A percentile compares a stretch with the other conserved stretches of the same genome.
phyloP scores from a whole-genome alignment of 2,888 invertebrate genomes.

The Gnatocerus cornutus region DNA sequence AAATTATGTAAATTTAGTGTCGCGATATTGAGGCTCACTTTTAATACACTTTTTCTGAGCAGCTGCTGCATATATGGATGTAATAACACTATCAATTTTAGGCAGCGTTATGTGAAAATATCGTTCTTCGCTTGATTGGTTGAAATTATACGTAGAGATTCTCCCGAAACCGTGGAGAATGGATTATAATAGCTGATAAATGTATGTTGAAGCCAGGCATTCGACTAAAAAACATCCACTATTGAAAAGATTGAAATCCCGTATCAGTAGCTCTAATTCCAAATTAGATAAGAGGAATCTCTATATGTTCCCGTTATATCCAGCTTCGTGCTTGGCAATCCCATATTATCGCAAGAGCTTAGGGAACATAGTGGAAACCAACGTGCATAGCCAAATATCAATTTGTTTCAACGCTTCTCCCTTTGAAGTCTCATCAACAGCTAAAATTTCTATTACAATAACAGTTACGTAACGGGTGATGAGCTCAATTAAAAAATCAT shows the following conservation, averaged over 20 bases:
- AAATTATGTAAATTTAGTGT: too few relatives aligned
- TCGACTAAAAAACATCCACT: conserved; percentile 54
- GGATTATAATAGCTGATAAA: conserved; percentile 43
- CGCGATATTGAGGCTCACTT: too few relatives aligned
- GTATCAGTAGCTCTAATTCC: conserved; percentile 60
- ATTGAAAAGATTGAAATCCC: conserved; percentile 55
- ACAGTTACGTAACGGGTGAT: not conserved
- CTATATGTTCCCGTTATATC: conserved; percentile 55
- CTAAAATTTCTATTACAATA: not conserved
- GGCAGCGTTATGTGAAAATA: not conserved
- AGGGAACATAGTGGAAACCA: conserved; percentile 26
- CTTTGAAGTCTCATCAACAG: conserved; percentile 20
- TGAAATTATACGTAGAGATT: not conserved
- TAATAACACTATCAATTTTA: too few relatives aligned
- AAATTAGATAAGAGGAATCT: conserved; percentile 64
- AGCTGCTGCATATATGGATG: too few relatives aligned
- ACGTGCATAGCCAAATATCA: conserved; percentile 36
- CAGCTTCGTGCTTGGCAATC: conserved; percentile 43
- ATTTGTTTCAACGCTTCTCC: conserved; percentile 22
- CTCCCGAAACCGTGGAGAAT: conserved; percentile 9
- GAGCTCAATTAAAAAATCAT: not conserved
- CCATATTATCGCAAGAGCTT: conserved; percentile 43
- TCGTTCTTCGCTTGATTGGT: not conserved
- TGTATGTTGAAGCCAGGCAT: conserved; percentile 45
- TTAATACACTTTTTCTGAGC: too few relatives aligned